phyloP scores from a whole-genome alignment of 2,113 vertebrate species.

The Uria lomvia region DNA sequence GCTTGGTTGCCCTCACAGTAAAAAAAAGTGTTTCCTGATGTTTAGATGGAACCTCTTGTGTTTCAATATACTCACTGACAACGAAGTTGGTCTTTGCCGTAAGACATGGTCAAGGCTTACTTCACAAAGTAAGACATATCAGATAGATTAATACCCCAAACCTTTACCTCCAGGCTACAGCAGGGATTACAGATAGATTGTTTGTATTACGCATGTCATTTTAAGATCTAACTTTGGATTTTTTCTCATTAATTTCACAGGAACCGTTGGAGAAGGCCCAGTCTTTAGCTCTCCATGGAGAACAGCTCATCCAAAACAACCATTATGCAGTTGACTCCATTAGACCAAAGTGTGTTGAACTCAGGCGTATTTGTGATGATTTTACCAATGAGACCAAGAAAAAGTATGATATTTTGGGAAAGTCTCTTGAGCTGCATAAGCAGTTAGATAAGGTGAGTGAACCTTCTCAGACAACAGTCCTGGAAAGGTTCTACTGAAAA shows the following conservation, averaged over 20 bases:
- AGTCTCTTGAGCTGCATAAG: slow-evolving; percentile 86
- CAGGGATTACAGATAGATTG: background rate
- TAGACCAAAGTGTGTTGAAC: slow-evolving; percentile 90
- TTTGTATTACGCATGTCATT: background rate
- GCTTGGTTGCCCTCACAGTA: background rate
- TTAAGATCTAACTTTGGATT: background rate
- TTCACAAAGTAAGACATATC: background rate
- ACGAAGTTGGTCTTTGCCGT: background rate
- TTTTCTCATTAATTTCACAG: slow-evolving; percentile 62
- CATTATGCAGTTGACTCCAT: slow-evolving; percentile 93
- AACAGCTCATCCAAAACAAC: slow-evolving; percentile 92
- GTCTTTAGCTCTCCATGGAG: slow-evolving; percentile 84
- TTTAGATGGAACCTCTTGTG: background rate
- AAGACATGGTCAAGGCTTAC: background rate
- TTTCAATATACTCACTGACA: background rate
- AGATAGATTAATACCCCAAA: background rate
- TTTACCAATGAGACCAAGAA: slow-evolving; percentile 91
- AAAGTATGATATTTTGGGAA: slow-evolving; percentile 83
- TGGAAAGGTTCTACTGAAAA: background rate
- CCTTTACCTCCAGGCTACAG: background rate
- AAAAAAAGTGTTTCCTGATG: background rate
- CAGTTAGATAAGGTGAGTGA: slow-evolving; percentile 86
- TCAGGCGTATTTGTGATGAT: slow-evolving; percentile 88
- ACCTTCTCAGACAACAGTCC: background rate
- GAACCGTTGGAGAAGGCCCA: slow-evolving; percentile 87